Base-by-base conservation (phyloP, 2,888 invertebrate genomes). In the Aphrophora alni region DNA sequence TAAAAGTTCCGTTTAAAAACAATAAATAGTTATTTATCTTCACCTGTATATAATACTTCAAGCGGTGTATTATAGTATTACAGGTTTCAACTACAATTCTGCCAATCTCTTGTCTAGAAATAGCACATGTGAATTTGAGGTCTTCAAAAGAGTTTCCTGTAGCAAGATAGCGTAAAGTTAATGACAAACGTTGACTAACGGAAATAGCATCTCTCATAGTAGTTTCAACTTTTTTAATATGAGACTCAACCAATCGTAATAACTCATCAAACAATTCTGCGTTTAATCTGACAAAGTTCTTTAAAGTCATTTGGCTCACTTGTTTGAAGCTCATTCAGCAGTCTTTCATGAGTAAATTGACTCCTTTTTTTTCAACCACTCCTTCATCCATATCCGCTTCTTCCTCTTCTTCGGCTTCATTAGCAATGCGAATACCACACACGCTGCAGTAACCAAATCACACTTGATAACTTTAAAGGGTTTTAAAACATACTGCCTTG, bases 231-330 rank as follows among this genome's bases (percentile, higher is more conserved):
- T 59, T 75, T 14, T 59, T 59, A 12, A 59, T 75, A 27, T 75
- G 17, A 75, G 51, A 59, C 51, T 24, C 21, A 75, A 51, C 75
- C 75, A 51, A 75, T 14, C 14, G 17, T 3, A 75, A 28, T 25
- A 75, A 28, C 28, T 59, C 51, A 75, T 75, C 51, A 75, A 75
- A 75, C 24, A 26, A 38, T 75, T 75, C 75, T 59, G 27, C 75
- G 75, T 59, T 26, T 28, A 44, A 10, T 14, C 44, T 5, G 25
- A 75, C 17, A 69, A 69, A 69, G 70, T 69, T 69, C 25, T 27
- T n/a, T 25, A n/a, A 75, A 25, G 59, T 38, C 51, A 69, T 69
- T 69, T 25, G 75, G 38, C 59, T 75, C 75, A 51, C 17, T 51
- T 75, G 26, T 28, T 26, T 59, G 26, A 25, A 75, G 59, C 25